Evolutionary conservation across 2,113 vertebrate genomes (phyloP).

Genomic region (Epinephelus fuscoguttatus): DNA sequence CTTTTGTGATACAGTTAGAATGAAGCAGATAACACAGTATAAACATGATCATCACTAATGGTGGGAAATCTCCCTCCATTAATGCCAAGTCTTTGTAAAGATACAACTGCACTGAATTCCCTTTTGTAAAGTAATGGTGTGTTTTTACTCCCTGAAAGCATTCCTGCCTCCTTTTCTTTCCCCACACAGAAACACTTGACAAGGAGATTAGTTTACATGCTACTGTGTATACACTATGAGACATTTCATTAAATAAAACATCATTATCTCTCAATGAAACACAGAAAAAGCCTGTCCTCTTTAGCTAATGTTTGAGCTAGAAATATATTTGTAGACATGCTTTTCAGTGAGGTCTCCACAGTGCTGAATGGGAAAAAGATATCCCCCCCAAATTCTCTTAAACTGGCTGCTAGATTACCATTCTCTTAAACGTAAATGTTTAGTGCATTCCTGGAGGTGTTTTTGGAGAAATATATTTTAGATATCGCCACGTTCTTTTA

Average conservation of each 20-base stretch:
- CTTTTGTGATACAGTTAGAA: conserved; percentile 48
- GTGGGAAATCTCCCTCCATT: conserved; percentile 53
- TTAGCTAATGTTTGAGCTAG: neutral
- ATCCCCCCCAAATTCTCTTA: neutral
- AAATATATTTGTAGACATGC: neutral
- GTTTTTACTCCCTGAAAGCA: conserved; percentile 55
- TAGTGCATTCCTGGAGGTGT: neutral
- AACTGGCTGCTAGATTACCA: too few relatives aligned
- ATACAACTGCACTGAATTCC: conserved; percentile 13
- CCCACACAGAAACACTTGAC: neutral
- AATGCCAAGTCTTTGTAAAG: neutral
- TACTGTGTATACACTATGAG: conserved; percentile 17
- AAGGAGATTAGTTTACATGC: neutral
- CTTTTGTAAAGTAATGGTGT: conserved; percentile 26
- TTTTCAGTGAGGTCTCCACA: neutral
- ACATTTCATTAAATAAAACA: conserved; percentile 13
- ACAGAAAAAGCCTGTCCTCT: neutral
- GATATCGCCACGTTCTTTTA: neutral
- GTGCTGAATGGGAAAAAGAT: neutral
- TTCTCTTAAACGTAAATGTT: neutral
- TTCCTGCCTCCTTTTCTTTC: conserved; percentile 36
- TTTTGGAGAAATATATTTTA: neutral
- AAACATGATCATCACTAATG: conserved; percentile 65
- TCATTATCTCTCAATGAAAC: conserved; percentile 10
- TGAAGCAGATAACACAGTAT: conserved; percentile 54